These are phyloP conservation scores for Dipodomys merriami DNA, from an alignment of 2,113 vertebrate species.

Conservation along the genomic window DNA sequence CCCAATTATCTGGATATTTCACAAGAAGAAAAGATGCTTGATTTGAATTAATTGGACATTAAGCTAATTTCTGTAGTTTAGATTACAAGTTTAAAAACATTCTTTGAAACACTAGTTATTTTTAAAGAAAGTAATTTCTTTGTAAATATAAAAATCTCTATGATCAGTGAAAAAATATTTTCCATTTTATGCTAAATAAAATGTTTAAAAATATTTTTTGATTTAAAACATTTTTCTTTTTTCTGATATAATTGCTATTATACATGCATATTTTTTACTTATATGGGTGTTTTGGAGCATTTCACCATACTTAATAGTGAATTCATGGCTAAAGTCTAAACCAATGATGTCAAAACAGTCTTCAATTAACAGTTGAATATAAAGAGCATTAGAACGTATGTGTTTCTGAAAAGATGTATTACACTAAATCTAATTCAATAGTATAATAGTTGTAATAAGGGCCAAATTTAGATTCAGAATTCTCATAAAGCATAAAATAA, in stretches of 20 bases:
- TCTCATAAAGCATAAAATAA: slow-evolving; percentile 30
- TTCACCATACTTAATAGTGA: background rate
- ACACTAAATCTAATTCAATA: slow-evolving; percentile 34
- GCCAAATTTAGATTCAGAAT: background rate
- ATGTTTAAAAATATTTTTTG: background rate
- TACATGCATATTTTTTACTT: background rate
- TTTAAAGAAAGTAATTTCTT: slow-evolving; percentile 25
- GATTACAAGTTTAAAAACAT: slow-evolving; percentile 28
- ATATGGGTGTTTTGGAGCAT: background rate
- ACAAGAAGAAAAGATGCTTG: slow-evolving; percentile 49
- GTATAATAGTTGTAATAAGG: slow-evolving; percentile 28
- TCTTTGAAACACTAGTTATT: background rate
- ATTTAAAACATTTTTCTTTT: slow-evolving; percentile 18
- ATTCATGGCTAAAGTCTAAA: slow-evolving; percentile 39
- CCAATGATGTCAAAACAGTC: slow-evolving; percentile 39
- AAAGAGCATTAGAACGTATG: background rate
- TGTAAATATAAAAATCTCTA: slow-evolving; percentile 5
- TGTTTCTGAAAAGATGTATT: slow-evolving; percentile 49
- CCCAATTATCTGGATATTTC: slow-evolving; percentile 70
- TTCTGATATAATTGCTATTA: background rate
- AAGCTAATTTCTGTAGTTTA: slow-evolving; percentile 54
- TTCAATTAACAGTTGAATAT: slow-evolving; percentile 33
- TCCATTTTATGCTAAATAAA: slow-evolving; percentile 1
- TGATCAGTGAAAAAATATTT: background rate
- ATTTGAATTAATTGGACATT: slow-evolving; percentile 57